Base-by-base conservation (phyloP, 1,140 invertebrate genomes). In the Rhyacophila brunnea region DNA sequence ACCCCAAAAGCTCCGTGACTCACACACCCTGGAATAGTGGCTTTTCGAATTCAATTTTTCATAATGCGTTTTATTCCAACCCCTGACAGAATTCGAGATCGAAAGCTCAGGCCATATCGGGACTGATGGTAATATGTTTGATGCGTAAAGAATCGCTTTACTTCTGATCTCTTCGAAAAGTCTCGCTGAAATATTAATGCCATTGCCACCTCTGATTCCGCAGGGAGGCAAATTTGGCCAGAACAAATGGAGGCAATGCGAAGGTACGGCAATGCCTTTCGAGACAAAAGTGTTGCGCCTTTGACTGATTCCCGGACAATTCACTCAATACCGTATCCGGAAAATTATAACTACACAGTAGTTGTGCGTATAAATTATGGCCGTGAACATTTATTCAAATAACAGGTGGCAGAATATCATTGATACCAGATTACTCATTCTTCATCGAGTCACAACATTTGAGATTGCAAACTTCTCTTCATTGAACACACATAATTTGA, bases 141-240 rank as follows among this genome's bases (percentile, higher is more conserved):
- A 40, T n/a, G 4, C 5, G 38, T 5, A 5, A 40, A 40, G 15
- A 13, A 40, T n/a, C 11, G 38, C 15, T 40, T 13, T 15, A 11
- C 38, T 15, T 40, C 43, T 46, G 52, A 46, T 55, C 52, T 55
- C 52, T 35, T 15, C 36, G n/a, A 18, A 28, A 50, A 52, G 34
- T 47, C 47, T 17, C 28, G 40, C 40, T 63, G 51, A 59, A 63
- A 59, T 63, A 63, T 63, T 63, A 63, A 63, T 59, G 56, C 44
- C 46, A 63, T 59, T 59, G 55, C 61, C 56, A 63, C 61, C 61
- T 58, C 52, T 57, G 62, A 64, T 64, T 64, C 51, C 55, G 50
- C 6, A 35, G 56, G 52, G 61, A 35, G 43, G 40, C 32, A 64
- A 57, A 56, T 60, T 47, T 20, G 40, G 23, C 47, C 15, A n/a